These are phyloP conservation scores for Thysanoteuthis rhombus DNA, from an alignment of 2,888 invertebrate species.

Conservation along the genomic window DNA sequence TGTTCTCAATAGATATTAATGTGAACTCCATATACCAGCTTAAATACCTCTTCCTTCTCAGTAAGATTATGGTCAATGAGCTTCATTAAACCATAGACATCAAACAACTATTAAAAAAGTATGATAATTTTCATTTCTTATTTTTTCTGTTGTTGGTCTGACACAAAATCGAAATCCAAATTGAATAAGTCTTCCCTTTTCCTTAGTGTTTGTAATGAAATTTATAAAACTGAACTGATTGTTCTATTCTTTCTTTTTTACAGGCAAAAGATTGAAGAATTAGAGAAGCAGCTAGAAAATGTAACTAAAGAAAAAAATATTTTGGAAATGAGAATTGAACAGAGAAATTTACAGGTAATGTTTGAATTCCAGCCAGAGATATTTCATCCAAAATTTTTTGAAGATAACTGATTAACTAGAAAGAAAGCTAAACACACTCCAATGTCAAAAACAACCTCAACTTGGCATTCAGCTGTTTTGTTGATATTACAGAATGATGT, in stretches of 20 bases:
- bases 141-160: not conserved
- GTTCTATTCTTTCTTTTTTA: slow-evolving; percentile 31
- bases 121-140: not conserved
- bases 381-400: too few relatives aligned
- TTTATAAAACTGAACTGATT: not conserved
- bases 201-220: not conserved
- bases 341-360: slow-evolving; percentile 60
- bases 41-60: too few relatives aligned
- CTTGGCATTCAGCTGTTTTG: too few relatives aligned
- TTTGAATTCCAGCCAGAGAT: not conserved
- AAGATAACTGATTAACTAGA: too few relatives aligned
- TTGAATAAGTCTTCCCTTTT: not conserved
- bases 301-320: slow-evolving; percentile 51
- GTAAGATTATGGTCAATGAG: too few relatives aligned
- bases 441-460: too few relatives aligned
- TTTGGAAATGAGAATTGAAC: slow-evolving; percentile 59
- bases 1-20: too few relatives aligned
- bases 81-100: too few relatives aligned
- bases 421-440: too few relatives aligned
- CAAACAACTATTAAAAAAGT: not conserved
- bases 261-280: slow-evolving; percentile 55
- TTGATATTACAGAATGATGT: too few relatives aligned
- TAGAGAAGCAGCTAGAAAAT: slow-evolving; percentile 54
- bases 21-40: too few relatives aligned
- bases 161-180: not conserved